A percentile compares a stretch with the other conserved stretches of the same genome.
phyloP scores from a whole-genome alignment of 2,888 invertebrate genomes.

The Carpatolechia fugitivella region DNA sequence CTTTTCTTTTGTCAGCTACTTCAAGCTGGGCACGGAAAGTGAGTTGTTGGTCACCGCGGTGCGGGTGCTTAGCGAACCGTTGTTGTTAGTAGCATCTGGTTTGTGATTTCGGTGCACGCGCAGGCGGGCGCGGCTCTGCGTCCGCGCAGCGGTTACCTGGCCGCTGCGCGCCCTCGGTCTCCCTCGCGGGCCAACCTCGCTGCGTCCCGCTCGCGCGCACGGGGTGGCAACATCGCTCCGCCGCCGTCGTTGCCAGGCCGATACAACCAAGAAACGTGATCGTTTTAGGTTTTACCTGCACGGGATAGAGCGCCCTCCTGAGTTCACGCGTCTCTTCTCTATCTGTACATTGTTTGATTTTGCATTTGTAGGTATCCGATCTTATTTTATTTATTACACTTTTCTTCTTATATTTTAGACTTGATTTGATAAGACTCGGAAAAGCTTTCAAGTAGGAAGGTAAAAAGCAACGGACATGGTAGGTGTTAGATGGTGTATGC shows the following conservation, averaged over 20 bases:
- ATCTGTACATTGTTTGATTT: too few relatives aligned
- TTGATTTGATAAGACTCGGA: too few relatives aligned
- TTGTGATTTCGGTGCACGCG: conserved; percentile 51
- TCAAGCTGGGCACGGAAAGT: neutral
- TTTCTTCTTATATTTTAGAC: too few relatives aligned
- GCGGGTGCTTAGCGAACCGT: conserved; percentile 26
- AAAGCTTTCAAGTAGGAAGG: too few relatives aligned
- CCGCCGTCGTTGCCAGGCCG: too few relatives aligned
- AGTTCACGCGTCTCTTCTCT: too few relatives aligned
- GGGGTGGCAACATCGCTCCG: conserved; percentile 19
- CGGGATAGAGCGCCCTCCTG: too few relatives aligned
- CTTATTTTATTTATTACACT: too few relatives aligned
- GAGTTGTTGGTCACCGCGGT: neutral
- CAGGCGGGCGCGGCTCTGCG: neutral
- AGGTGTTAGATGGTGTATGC: too few relatives aligned
- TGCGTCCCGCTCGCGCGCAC: conserved; percentile 35
- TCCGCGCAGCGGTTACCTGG: conserved; percentile 41
- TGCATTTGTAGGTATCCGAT: too few relatives aligned
- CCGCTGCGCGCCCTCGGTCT: conserved; percentile 45
- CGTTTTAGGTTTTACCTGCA: conserved; percentile 32
- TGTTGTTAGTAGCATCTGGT: conserved; percentile 42
- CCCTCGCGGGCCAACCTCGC: conserved; percentile 25
- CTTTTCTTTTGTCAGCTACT: neutral
- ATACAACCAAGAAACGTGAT: conserved; percentile 47
- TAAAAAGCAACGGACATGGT: too few relatives aligned